Percentiles rank a stretch among this genome's conserved stretches.
Evolutionary conservation across 2,797 vertebrate genomes (phyloP).

Genomic region (Kryptopterus vitreolus): DNA sequence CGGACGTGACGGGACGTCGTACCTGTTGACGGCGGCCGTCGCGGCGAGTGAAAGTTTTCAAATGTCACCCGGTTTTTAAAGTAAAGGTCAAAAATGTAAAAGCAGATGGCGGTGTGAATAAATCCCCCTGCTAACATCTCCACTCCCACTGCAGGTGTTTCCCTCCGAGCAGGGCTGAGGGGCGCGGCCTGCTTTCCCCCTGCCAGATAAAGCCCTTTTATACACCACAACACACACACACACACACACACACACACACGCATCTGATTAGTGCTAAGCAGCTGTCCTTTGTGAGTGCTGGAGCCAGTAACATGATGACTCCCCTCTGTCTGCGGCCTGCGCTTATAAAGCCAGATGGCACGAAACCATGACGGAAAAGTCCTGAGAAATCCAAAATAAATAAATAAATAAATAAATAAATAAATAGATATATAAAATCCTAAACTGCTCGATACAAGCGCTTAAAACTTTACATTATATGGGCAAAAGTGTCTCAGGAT

Average conservation of each 20-base stretch:
- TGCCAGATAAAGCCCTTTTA: conserved; percentile 51
- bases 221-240: conserved; percentile 31
- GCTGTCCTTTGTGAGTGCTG: conserved; percentile 58
- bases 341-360: conserved; percentile 58
- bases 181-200: conserved; percentile 60
- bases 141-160: conserved; percentile 77
- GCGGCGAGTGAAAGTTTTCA: conserved; percentile 25
- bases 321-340: conserved; percentile 44
- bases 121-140: conserved; percentile 71
- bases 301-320: conserved; percentile 56
- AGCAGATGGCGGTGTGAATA: conserved; percentile 63
- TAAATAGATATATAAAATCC: too few species aligned
- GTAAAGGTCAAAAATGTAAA: conserved; percentile 44
- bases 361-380: conserved; percentile 54
- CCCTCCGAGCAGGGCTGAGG: conserved; percentile 72
- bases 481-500: too few species aligned
- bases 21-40: conserved; percentile 35
- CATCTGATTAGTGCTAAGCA: conserved; percentile 62
- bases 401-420: too few species aligned
- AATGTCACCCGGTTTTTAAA: conserved; percentile 48
- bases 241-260: conserved; percentile 46
- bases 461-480: neutral
- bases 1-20: conserved; percentile 12
- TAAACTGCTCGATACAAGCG: neutral
- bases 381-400: conserved; percentile 26